phyloP scores from a whole-genome alignment of 2,113 vertebrate genomes.

The Hemicordylus capensis region DNA sequence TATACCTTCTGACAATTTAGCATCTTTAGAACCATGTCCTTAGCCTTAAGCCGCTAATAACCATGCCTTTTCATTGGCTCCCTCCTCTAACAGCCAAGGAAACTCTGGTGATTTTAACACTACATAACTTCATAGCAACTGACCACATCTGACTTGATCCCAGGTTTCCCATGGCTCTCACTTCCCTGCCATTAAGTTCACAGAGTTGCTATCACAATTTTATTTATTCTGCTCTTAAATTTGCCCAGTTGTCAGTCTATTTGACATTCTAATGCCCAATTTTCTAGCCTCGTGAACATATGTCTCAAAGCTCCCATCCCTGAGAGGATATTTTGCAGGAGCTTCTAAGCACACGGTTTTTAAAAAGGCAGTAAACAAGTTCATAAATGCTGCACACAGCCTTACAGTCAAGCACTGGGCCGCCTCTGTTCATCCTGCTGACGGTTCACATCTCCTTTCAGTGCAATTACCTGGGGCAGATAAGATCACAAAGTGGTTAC shows the following conservation, averaged over 20 bases:
- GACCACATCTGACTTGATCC: conserved; percentile 46
- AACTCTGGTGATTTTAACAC: conserved; percentile 6
- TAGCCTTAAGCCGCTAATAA: background rate
- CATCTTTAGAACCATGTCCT: background rate
- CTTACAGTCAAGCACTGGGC: background rate
- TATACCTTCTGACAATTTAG: conserved; percentile 5
- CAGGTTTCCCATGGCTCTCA: conserved; percentile 52
- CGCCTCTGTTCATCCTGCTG: conserved; percentile 32
- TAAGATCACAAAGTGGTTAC: conserved; percentile 59
- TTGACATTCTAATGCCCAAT: conserved; percentile 36
- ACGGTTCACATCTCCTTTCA: conserved; percentile 31
- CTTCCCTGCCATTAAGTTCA: conserved; percentile 56
- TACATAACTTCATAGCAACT: conserved; percentile 32
- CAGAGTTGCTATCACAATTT: conserved; percentile 13
- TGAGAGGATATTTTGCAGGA: conserved; percentile 14
- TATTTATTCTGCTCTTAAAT: conserved; percentile 47
- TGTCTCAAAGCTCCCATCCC: background rate
- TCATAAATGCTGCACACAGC: conserved; percentile 5
- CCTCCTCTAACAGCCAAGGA: background rate
- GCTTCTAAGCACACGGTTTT: background rate
- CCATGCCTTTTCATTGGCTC: conserved; percentile 3
- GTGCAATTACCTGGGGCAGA: conserved; percentile 52
- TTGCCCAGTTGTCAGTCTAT: conserved; percentile 41
- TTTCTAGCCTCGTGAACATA: background rate
- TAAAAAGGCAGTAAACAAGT: background rate